A percentile compares a stretch with the other conserved stretches of the same genome.
Evolutionary conservation across 2,888 invertebrate species (phyloP).

Genomic region (Lasioglossum oenotherae): DNA sequence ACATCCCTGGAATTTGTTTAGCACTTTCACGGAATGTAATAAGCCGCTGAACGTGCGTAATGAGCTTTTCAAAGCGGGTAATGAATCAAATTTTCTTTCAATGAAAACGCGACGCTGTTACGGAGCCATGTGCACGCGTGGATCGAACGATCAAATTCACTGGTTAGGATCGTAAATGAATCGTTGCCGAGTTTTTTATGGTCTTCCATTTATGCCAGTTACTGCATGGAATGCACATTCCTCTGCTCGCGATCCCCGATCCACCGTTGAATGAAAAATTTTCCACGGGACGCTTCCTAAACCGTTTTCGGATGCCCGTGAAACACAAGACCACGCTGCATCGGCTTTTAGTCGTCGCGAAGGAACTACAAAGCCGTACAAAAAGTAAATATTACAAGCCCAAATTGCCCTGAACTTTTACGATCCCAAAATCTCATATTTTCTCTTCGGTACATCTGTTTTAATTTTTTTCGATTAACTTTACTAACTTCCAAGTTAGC

Average conservation of each 20-base stretch:
- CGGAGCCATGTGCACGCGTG: background rate
- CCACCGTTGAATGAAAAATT: background rate
- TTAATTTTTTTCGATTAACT: background rate
- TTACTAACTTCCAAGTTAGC: background rate
- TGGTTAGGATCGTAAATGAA: constrained; percentile 36
- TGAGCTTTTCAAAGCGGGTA: background rate
- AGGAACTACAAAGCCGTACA: background rate
- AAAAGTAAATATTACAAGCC: background rate
- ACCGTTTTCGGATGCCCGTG: background rate
- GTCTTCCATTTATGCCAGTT: constrained; percentile 27
- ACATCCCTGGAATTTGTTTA: background rate
- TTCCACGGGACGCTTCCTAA: background rate
- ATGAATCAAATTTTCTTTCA: constrained; percentile 1
- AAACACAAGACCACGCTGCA: background rate
- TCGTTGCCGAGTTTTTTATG: constrained; percentile 30
- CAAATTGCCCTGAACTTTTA: background rate
- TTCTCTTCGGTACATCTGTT: background rate
- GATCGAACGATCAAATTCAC: constrained; percentile 31
- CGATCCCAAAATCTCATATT: background rate
- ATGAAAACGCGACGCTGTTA: background rate
- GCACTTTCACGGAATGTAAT: background rate
- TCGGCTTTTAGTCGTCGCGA: background rate
- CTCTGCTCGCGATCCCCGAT: constrained; percentile 5
- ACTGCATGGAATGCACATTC: constrained; percentile 8
- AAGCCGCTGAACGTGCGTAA: background rate